Evolutionary conservation across 2,113 vertebrate genomes (phyloP), one percentile per base, ranked within the genome.

Genomic region (Taurulus bubalis): DNA sequence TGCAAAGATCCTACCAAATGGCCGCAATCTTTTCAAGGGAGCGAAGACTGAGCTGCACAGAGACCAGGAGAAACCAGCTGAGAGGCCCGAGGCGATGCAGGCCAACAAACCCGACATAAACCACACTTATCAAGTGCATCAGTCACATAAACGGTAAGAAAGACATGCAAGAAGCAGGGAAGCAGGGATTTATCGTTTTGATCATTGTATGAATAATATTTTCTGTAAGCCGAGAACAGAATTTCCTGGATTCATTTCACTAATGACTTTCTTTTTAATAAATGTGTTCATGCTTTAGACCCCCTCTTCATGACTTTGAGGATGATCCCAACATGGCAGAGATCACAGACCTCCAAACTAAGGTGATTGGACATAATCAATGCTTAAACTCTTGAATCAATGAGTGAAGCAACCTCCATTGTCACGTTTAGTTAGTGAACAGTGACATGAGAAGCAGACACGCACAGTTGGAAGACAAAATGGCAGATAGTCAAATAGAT

Each of bases 1-100:
- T 56, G 85, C 89, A 26, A 67, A 90, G 71, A 93, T 95, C 32
- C 86, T 95, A 11, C 82, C 88, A 49, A 90, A 93, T 63, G 76
- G 90, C 42, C 65, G 69, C 66, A 18, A 74, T 12, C 53, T 80
- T 30, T 24, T 73, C 67, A 89, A 10, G 15, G 79, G 36, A 55
- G 74, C 32, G 0, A 85, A 87, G 59, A 22, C 76, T 24, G 75
- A 75, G 47, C 60, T 80, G 22, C 70, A 59, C 8, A 68, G 22
- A 38, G 40, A 84, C 12, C 59, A 77, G 71, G n/a, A 73, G 20
- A 75, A 20, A 55, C 56, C 47, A 3, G 58, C 79, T 65, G 66
- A 80, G 28, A 56, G 56, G 78, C 53, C 72, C 45, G 69, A 78
- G 36, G 42, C 58, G 4, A 10, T 69, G 34, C 40, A 65, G 58